Evolutionary conservation across 1,140 invertebrate species (phyloP).

Genomic region (Augochlora pura): DNA sequence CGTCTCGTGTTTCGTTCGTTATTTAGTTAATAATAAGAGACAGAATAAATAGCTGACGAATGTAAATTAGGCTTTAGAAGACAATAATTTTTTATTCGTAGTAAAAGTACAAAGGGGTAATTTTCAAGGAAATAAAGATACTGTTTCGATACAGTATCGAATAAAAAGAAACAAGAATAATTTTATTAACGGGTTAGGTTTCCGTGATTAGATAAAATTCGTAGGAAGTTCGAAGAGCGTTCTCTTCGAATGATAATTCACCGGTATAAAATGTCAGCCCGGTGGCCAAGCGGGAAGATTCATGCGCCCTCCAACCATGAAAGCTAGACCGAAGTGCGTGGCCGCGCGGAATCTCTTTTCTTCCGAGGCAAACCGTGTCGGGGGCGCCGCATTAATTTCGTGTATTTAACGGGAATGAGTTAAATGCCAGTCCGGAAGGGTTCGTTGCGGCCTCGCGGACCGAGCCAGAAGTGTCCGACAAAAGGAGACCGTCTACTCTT

Average conservation of each 20-base stretch:
- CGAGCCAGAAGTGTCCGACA: constrained; percentile 12
- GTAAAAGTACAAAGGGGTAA: too few species aligned
- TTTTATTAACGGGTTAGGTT: too few species aligned
- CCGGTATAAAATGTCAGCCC: not conserved
- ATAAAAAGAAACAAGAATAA: too few species aligned
- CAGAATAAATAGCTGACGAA: too few species aligned
- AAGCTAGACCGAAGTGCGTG: constrained; percentile 41
- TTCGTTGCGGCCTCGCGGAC: constrained; percentile 18
- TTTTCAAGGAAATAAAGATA: too few species aligned
- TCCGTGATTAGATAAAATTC: too few species aligned
- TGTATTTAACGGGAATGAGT: constrained; percentile 60
- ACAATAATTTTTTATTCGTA: too few species aligned
- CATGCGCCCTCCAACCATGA: constrained; percentile 62
- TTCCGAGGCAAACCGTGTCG: constrained; percentile 71
- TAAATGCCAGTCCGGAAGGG: constrained; percentile 45
- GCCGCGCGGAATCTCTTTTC: constrained; percentile 65
- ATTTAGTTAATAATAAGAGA: too few species aligned
- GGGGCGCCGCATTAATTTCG: constrained; percentile 74
- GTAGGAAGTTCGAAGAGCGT: not conserved
- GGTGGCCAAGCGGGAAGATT: constrained; percentile 50
- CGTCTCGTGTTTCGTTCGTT: too few species aligned
- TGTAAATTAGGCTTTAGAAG: too few species aligned
- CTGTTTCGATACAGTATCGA: too few species aligned
- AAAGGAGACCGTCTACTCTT: not conserved
- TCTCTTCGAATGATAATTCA: not conserved